These are phyloP conservation scores for Pseudococcus longispinus DNA, from an alignment of 2,888 invertebrate genomes.

Conservation along the genomic window DNA sequence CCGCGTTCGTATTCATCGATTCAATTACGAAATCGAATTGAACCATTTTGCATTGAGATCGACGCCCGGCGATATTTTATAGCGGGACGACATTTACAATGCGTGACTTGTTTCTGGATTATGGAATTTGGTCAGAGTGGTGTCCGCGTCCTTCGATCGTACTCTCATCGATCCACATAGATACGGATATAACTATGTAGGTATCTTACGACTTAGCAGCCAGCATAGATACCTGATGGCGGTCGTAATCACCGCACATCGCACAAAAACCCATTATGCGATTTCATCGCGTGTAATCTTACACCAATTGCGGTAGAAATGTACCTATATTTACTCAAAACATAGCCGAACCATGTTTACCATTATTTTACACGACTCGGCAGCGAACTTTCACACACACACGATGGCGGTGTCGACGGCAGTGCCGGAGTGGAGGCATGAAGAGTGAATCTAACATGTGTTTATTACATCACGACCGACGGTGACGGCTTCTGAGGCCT, in stretches of 20 bases:
- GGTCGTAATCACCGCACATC: neutral
- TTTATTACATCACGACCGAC: neutral
- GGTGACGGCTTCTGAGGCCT: neutral
- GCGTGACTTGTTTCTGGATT: neutral
- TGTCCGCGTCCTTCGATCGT: neutral
- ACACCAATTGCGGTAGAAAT: neutral
- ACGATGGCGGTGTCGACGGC: neutral
- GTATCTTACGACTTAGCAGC: neutral
- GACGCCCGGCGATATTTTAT: neutral
- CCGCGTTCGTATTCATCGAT: neutral
- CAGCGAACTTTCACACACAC: neutral
- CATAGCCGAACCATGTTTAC: neutral
- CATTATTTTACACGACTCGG: neutral
- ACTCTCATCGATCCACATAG: neutral
- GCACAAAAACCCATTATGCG: neutral
- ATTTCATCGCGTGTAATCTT: no score
- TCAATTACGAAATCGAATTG: neutral
- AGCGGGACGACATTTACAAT: neutral
- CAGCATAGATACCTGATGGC: neutral
- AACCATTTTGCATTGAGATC: neutral
- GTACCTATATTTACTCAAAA: neutral
- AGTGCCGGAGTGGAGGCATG: no score
- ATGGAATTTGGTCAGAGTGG: constrained; percentile 2
- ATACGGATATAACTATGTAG: neutral
- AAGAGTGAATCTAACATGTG: neutral